These are phyloP conservation scores for Danio aesculapii DNA, from an alignment of 2,797 vertebrate species.

Conservation along the genomic window DNA sequence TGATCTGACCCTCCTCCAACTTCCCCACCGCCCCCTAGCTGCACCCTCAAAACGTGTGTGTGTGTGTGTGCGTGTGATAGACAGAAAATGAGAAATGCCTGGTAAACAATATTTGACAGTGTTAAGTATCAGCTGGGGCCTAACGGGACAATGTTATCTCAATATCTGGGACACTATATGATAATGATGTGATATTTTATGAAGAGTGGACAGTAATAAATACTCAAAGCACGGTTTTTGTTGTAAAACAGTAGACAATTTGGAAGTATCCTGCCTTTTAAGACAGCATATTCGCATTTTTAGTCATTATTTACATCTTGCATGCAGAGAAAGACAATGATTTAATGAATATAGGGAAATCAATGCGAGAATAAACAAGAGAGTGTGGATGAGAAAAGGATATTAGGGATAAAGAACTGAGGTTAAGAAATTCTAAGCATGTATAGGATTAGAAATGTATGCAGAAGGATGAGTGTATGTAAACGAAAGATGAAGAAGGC, in stretches of 20 bases:
- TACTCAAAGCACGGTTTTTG: not conserved
- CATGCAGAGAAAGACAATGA: not conserved
- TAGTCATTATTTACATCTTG: not conserved
- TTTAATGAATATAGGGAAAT: not conserved
- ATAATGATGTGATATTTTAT: conserved; percentile 1
- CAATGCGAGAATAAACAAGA: not conserved
- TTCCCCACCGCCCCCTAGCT: conserved; percentile 27
- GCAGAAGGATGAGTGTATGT: not conserved
- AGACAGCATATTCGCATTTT: conserved; percentile 23
- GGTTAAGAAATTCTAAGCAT: not conserved
- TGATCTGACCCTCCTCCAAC: conserved; percentile 50
- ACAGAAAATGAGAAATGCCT: conserved; percentile 15
- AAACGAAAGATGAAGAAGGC: not conserved
- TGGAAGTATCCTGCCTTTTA: not conserved
- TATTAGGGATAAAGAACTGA: not conserved
- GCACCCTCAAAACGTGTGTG: conserved; percentile 8
- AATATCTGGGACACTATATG: conserved; percentile 2
- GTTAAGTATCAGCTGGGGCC: conserved; percentile 9
- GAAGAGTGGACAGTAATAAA: not conserved
- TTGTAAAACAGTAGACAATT: too few species aligned
- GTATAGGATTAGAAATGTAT: not conserved
- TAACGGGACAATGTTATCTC: not conserved
- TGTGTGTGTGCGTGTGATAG: conserved; percentile 5
- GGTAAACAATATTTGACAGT: conserved; percentile 29
- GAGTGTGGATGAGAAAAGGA: not conserved